Evolutionary conservation across 2,888 invertebrate genomes (phyloP).

Genomic region (Sacculina carcini): DNA sequence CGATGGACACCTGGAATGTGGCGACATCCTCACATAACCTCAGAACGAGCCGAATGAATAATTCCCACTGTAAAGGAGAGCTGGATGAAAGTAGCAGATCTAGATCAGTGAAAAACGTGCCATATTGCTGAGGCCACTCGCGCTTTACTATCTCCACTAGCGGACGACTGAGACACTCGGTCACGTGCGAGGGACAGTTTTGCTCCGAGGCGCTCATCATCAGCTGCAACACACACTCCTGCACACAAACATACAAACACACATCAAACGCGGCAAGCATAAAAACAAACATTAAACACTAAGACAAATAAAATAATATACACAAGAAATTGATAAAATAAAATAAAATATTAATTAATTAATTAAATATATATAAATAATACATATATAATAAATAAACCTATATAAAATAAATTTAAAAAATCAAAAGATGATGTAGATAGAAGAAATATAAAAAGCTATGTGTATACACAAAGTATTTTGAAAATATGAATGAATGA

Average conservation of each 20-base stretch:
- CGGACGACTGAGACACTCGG: slow-evolving; percentile 34
- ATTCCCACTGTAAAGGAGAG: slow-evolving; percentile 66
- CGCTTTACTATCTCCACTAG: slow-evolving; percentile 88
- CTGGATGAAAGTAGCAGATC: slow-evolving; percentile 50
- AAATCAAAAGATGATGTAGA: neutral
- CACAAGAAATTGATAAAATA: neutral
- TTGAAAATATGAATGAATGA: slow-evolving; percentile 2
- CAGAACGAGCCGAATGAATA: slow-evolving; percentile 63
- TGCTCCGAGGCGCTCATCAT: neutral
- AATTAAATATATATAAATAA: slow-evolving; percentile 8
- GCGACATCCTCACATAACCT: slow-evolving; percentile 82
- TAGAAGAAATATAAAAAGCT: slow-evolving; percentile 8
- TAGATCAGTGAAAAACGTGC: slow-evolving; percentile 51
- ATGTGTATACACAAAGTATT: neutral
- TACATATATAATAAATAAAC: slow-evolving; percentile 3
- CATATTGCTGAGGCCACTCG: slow-evolving; percentile 96
- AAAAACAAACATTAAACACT: neutral
- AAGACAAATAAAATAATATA: slow-evolving; percentile 11
- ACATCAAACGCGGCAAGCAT: neutral
- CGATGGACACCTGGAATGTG: slow-evolving; percentile 53
- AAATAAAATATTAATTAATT: neutral
- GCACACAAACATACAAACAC: neutral
- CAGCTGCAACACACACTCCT: neutral
- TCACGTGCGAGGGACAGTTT: slow-evolving; percentile 14
- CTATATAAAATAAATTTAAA: slow-evolving; percentile 10